Base-by-base conservation (phyloP, 2,113 vertebrate species). In the Agelaius tricolor region DNA sequence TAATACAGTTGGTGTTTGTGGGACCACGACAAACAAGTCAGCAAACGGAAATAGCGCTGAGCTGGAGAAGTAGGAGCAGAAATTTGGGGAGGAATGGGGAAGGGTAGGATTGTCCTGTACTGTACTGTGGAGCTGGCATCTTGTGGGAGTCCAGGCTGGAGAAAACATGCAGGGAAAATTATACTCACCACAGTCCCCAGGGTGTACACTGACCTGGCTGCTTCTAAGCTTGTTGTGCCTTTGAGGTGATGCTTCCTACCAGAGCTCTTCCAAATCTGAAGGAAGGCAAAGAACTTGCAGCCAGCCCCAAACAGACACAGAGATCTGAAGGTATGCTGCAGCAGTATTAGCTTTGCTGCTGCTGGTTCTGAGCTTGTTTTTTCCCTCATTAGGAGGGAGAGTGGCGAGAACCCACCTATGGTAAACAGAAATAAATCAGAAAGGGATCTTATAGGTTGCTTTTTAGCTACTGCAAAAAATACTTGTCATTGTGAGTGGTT, bases 401-500 rank as follows among this genome's bases (percentile, higher is more conserved):
- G 19, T 35, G 18, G 21, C 80, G 39, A 82, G 8, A 63, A 37
- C 4, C 2, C 9, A 62, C 5, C 5, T 41, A 18, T 1, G 0
- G 6, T 59, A 94, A 95, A 84, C 22, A 84, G 39, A 88, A 71
- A 62, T 65, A 72, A 92, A 83, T 27, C 35, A 81, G 35, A 83
- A 80, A 63, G 4, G 5, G 26, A 52, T 73, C 8, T 19, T 76
- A 44, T 27, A n/a, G 8, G 30, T 52, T 35, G 49, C 7, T 90
- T 72, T 87, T 43, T 39, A 83, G 33, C 18, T 85, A 19, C 59
- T 75, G 57, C 2, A 84, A 61, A 93, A 86, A 84, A 26, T 31
- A 2, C 26, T 46, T 58, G 30, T 69, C 17, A 41, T 47, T 61
- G 52, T 71, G 21, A 63, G 43, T 63, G 10, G 12, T 33, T 68